Evolutionary conservation across 2,888 invertebrate genomes (phyloP), one percentile per base, ranked within the genome.

Genomic region (Polyploca ridens): DNA sequence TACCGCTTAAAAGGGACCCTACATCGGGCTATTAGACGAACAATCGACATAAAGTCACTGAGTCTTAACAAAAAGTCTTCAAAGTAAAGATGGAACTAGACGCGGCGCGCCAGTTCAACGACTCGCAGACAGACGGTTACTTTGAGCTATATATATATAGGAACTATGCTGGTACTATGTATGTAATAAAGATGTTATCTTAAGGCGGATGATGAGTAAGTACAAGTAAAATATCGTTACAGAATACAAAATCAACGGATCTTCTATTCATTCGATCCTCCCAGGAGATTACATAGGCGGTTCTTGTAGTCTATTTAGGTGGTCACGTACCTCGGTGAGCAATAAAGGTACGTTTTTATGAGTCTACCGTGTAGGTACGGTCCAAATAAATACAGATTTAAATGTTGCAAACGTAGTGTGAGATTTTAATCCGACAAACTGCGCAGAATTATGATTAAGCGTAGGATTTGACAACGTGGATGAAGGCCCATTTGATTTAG

Each of bases 131-230:
- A 60, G 59, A 60, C 59, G 59, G 8, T 16, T 59, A 33, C 35
- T 33, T 59, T 33, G 8, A 33, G 7, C 5, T 13, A 13, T 38
- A 38, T 5, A 10, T 10, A 16, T n/a, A 1, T 1, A 16, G 0
- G 16, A 33, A 33, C 58, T 38, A 10, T 3, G 38, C 8, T 10
- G 38, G 38, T 46, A 49, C 49, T n/a, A 16, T 49, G 49, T 41
- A 16, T n/a, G 49, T 49, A 19, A 64, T 57, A 54, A 61, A 64
- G 64, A 64, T 64, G 64, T 38, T 64, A 64, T 64, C 64, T 27
- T 16, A 38, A 16, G 16, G 35, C 54, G 54, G 54, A 38, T 38
- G 49, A 60, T 57, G 61, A 64, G 54, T 64, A 64, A 60, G 35
- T 35, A 61, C 64, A 57, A 33, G 61, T n/a, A 57, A 41, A 64